phyloP scores from a whole-genome alignment of 2,888 invertebrate species.

The Taphrorychus bicolor region DNA sequence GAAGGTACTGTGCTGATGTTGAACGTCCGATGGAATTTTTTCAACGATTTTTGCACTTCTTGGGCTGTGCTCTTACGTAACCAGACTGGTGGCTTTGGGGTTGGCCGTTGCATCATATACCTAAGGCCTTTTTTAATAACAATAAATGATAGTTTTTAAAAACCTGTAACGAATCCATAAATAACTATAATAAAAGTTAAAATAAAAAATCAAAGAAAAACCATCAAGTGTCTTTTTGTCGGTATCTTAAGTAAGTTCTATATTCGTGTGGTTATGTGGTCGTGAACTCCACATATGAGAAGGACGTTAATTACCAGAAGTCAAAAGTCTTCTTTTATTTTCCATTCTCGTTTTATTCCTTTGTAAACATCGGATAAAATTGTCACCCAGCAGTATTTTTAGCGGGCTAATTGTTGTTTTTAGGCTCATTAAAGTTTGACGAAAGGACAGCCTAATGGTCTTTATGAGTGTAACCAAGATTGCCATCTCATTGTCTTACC shows the following conservation, averaged over 20 bases:
- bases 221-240: not conserved
- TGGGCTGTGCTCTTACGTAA: not conserved
- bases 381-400: not conserved
- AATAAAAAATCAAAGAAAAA: no score
- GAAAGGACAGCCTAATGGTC: not conserved
- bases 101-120: no score
- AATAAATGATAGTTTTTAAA: no score
- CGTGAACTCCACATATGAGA: not conserved
- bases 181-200: no score
- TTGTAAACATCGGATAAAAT: not conserved
- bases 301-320: not conserved
- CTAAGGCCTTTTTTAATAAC: no score
- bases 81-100: no score
- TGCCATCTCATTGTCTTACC: not conserved
- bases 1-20: not conserved
- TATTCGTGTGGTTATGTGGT: not conserved
- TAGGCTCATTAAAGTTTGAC: not conserved
- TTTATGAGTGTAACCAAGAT: no score
- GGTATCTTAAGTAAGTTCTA: not conserved
- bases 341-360: not conserved
- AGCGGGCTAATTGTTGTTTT: not conserved
- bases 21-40: not conserved
- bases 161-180: no score
- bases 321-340: not conserved
- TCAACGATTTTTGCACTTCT: not conserved